Evolutionary conservation across 2,113 vertebrate genomes (phyloP), one percentile per base, ranked within the genome.

Genomic region (Grallaria varia): DNA sequence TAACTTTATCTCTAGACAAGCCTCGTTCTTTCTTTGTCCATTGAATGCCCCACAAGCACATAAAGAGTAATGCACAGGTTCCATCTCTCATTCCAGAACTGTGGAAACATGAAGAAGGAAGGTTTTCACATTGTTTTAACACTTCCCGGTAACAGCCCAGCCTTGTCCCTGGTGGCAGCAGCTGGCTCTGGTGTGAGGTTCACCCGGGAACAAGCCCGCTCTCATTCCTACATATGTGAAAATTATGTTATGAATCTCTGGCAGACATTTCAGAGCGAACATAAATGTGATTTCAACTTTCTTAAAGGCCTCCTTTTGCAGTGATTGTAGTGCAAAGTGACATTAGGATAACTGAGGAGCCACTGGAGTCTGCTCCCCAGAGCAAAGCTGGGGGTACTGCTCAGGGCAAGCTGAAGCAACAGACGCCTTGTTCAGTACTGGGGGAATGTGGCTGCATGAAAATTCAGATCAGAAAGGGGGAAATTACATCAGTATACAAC

Each of bases 1-100:
- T 77, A 95, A 92, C 87, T 95, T 97, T 89, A 79, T 94, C 68
- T 93, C 77, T 66, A 1, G 68, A 69, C 45, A 96, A 92, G 52
- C 84, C 84, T 94, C 80, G 81, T 93, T 92, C 42, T 95, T 89
- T 47, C 28, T 27, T 49, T 92, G 52, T 78, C 23, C 30, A 16
- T 60, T 53, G 74, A 91, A 60, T 82, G 20, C 30, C 59, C 23
- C 69, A 1, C 18, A 35, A n/a, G 25, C 53, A 55, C 55, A 3
- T 62, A 69, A 93, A 66, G 25, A 91, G 33, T 49, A 37, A 79
- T 24, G 14, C 63, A 33, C 20, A 56, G 52, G 47, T 53, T 84
- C 42, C 69, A 76, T 35, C 24, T 69, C 56, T 90, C 21, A 30
- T 72, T 39, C 83, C 40, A 4, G 33, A 60, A 40, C 17, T 45